phyloP scores from a whole-genome alignment of 2,113 vertebrate genomes.

The Leptobrachium leishanense region DNA sequence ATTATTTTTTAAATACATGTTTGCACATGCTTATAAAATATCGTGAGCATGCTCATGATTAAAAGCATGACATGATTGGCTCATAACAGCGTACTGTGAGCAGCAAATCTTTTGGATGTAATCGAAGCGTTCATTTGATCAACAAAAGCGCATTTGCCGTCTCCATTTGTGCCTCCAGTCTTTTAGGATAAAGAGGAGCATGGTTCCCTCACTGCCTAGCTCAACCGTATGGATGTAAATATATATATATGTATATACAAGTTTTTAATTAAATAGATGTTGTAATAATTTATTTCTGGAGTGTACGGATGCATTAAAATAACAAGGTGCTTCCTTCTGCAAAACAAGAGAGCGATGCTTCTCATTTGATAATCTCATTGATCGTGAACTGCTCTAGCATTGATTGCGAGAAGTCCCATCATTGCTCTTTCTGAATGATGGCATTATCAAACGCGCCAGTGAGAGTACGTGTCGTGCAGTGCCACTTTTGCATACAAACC shows the following conservation, averaged over 20 bases:
- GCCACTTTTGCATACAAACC: conserved; percentile 32
- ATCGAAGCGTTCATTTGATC: background rate
- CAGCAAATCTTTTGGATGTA: background rate
- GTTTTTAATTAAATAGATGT: background rate
- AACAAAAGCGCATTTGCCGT: too few species aligned
- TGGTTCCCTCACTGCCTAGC: background rate
- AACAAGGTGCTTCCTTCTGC: conserved; percentile 24
- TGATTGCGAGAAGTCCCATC: conserved; percentile 43
- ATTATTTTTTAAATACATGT: too few species aligned
- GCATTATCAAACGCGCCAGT: conserved; percentile 39
- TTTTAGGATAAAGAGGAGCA: too few species aligned
- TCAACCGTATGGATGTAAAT: background rate
- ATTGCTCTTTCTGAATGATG: conserved; percentile 49
- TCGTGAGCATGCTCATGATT: too few species aligned
- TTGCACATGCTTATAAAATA: too few species aligned
- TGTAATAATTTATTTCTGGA: background rate
- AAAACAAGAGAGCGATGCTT: conserved; percentile 46
- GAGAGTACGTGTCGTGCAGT: conserved; percentile 2
- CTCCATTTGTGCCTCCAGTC: too few species aligned
- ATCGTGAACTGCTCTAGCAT: conserved; percentile 43
- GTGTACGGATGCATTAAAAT: conserved; percentile 27
- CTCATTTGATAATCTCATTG: conserved; percentile 50
- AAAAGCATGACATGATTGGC: too few species aligned
- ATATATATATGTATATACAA: too few species aligned
- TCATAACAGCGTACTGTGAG: background rate